These are phyloP conservation scores for Mesitornis unicolor DNA, from an alignment of 2,113 vertebrate species.

Conservation along the genomic window DNA sequence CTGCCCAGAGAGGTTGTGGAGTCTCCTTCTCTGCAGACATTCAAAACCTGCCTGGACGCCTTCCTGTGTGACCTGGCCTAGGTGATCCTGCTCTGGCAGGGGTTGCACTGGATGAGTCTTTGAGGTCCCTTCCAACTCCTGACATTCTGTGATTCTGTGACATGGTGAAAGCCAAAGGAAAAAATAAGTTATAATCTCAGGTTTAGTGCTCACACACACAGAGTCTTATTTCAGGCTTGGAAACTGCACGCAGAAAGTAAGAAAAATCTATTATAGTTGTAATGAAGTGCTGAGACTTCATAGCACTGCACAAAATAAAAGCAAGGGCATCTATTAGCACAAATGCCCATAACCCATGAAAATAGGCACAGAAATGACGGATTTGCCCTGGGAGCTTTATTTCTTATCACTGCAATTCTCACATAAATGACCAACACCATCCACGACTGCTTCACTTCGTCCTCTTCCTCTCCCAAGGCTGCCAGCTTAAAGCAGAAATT, in stretches of 20 bases:
- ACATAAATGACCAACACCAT: accelerated
- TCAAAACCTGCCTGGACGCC: too few relatives aligned
- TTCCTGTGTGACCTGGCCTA: too few relatives aligned
- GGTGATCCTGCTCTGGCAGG: too few relatives aligned
- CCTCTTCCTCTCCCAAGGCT: neutral
- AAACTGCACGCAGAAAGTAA: neutral
- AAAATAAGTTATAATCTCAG: neutral
- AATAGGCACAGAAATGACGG: neutral
- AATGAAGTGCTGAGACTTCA: neutral
- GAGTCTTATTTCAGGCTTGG: neutral
- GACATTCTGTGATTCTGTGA: too few relatives aligned
- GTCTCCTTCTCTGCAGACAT: too few relatives aligned
- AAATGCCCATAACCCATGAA: neutral
- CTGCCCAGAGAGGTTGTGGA: too few relatives aligned
- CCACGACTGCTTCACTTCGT: accelerated
- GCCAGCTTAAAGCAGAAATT: too few relatives aligned
- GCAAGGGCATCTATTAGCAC: neutral
- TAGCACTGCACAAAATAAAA: neutral
- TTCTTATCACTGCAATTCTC: neutral
- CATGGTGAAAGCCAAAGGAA: neutral
- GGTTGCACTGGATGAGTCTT: too few relatives aligned
- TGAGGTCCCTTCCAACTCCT: too few relatives aligned
- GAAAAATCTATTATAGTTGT: neutral
- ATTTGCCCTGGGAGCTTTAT: neutral
- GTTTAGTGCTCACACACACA: neutral